Evolutionary conservation across 2,797 vertebrate genomes (phyloP), one percentile per base, ranked within the genome.

Genomic region (Phaenicophaeus curvirostris): DNA sequence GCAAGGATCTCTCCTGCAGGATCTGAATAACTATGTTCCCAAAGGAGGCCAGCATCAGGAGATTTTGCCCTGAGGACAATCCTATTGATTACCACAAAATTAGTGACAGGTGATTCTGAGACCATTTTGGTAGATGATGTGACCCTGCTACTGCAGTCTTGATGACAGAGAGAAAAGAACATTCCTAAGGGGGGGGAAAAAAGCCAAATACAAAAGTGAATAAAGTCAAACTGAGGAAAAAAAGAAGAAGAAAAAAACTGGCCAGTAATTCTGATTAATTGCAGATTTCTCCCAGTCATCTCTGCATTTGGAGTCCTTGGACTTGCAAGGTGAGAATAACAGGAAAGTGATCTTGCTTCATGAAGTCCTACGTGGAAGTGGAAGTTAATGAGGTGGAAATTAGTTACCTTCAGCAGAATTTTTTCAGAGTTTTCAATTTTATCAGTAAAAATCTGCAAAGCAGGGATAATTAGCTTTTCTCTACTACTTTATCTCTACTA

Each of bases 321-420:
- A 78, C 66, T 66, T 87, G 31, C 57, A 42, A 74, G 57, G 54
- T 57, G 14, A 81, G 13, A 74, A 46, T 66, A 62, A 85, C 30
- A 53, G 5, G 48, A 90, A 94, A 57, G 51, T 31, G 28, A 71
- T 71, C 16, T 4, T 59, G 13, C 28, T 63, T 41, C 46, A 46
- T 15, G 58, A 84, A 75, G 63, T 27, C 3, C 31, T 63, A 21
- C 35, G 25, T 39, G 27, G 74, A 73, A 65, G 53, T 53, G 61
- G 46, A 85, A 77, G 37, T 51, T 85, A 90, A 87, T 74, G 69
- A 81, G 31, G 19, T 83, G n/a, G 55, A 93, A 91, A 93, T 62
- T 2, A 86, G 21, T 72, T 91, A 31, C 30, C 6, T 75, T 44
- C 33, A 67, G 63, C 14, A 74, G 25, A 62, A 66, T 18, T 27